These are phyloP conservation scores for Anastatus disparis DNA, from an alignment of 1,140 invertebrate genomes.

Conservation along the genomic window DNA sequence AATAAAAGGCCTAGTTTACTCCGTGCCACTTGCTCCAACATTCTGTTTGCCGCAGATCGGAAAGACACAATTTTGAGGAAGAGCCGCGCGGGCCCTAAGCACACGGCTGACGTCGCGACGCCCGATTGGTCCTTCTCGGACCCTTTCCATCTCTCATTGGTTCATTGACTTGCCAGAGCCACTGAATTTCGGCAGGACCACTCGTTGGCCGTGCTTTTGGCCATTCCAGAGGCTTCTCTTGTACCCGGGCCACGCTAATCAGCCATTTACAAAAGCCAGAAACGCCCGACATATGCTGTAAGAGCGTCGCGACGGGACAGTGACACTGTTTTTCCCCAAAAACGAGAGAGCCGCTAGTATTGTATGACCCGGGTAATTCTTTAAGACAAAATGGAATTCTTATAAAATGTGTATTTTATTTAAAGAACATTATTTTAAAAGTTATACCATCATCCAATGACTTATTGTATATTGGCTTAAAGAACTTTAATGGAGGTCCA, in stretches of 20 bases:
- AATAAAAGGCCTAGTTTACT: too few relatives aligned
- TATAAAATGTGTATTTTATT: background rate
- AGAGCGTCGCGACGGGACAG: constrained; percentile 53
- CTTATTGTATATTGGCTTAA: background rate
- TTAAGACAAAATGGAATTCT: background rate
- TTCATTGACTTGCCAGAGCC: constrained; percentile 47
- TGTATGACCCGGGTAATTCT: background rate
- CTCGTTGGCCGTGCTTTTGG: constrained; percentile 10
- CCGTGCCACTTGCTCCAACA: constrained; percentile 27
- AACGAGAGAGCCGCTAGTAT: constrained; percentile 42
- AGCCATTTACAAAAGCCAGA: background rate
- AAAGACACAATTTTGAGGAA: constrained; percentile 69
- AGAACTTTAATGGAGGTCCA: background rate
- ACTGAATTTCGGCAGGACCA: constrained; percentile 56
- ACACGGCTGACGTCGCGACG: constrained; percentile 57
- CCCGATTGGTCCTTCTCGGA: constrained; percentile 58
- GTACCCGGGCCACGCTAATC: background rate
- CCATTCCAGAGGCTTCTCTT: constrained; percentile 17
- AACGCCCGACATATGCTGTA: background rate
- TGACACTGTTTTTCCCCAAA: constrained; percentile 67
- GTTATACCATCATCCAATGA: too few relatives aligned
- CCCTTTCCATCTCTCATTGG: constrained; percentile 60
- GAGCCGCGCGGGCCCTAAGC: constrained; percentile 65
- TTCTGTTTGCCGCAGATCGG: constrained; percentile 63
- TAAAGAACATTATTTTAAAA: too few relatives aligned